These are phyloP conservation scores for Tragelaphus buxtoni DNA, from an alignment of 2,113 vertebrate species.

Conservation along the genomic window DNA sequence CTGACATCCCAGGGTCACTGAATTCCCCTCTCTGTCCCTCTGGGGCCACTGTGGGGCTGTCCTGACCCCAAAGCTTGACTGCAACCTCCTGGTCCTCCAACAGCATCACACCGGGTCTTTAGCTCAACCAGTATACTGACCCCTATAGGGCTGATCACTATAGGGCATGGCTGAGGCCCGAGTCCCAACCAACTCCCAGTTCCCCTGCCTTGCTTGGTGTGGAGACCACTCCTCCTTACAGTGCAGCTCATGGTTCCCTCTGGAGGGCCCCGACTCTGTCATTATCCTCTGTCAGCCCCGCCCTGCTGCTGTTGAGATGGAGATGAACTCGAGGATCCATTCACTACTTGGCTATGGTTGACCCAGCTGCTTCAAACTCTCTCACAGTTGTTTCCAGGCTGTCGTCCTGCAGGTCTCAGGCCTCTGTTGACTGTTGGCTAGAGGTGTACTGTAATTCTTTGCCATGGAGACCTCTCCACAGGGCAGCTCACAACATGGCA, in stretches of 20 bases:
- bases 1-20: background rate
- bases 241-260: background rate
- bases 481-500: background rate
- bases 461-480: background rate
- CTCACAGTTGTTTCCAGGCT: background rate
- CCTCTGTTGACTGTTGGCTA: background rate
- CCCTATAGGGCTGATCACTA: too few species aligned
- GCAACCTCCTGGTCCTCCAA: background rate
- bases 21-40: background rate
- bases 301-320: background rate
- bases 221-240: background rate
- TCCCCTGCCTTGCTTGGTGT: background rate
- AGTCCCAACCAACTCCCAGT: background rate
- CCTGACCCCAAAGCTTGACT: background rate
- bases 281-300: background rate
- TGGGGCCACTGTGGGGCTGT: background rate
- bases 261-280: background rate
- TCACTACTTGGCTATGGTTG: background rate
- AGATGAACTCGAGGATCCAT: background rate
- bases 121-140: background rate
- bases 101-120: fast-evolving
- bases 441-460: background rate
- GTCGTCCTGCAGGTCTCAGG: background rate
- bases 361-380: background rate
- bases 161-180: background rate